Percentiles rank a stretch among this genome's conserved stretches.
Conservation (phyloP, 2,113 vertebrate genomes). For the Osmerus mordax region DNA sequence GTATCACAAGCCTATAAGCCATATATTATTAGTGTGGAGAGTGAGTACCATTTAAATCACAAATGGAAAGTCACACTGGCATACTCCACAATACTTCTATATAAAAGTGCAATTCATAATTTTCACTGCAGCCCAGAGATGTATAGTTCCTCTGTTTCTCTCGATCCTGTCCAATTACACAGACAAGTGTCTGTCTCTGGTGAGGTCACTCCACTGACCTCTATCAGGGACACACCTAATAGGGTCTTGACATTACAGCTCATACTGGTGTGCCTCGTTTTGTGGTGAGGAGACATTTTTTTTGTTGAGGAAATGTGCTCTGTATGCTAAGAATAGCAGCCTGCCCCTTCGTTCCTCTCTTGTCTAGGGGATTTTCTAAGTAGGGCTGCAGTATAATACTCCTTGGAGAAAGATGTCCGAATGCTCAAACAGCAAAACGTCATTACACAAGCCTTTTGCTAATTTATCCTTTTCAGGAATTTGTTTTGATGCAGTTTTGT, state of each 20-base stretch:
- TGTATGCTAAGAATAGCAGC: slow-evolving; percentile 35
- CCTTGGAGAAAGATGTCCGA: not conserved
- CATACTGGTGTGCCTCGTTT: not conserved
- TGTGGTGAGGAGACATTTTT: not conserved
- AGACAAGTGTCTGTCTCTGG: not conserved
- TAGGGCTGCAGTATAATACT: slow-evolving; percentile 7
- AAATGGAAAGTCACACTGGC: too few species aligned
- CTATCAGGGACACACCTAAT: not conserved
- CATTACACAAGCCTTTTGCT: not conserved
- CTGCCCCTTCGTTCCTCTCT: not conserved
- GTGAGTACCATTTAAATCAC: too few species aligned
- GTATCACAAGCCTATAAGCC: too few species aligned
- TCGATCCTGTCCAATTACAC: not conserved
- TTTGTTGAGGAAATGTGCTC: slow-evolving; percentile 9
- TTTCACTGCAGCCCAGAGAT: not conserved
- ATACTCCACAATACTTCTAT: too few species aligned
- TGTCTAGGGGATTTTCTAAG: slow-evolving; percentile 15
- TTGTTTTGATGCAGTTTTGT: not conserved
- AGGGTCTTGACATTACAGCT: not conserved
- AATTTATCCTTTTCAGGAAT: not conserved
- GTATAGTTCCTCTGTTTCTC: too few species aligned
- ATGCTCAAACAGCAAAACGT: slow-evolving; percentile 7
- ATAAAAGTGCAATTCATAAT: not conserved
- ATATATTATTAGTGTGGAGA: too few species aligned
- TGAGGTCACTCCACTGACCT: not conserved